Base-by-base conservation (phyloP, 1,140 invertebrate genomes). In the Musca vetustissima region DNA sequence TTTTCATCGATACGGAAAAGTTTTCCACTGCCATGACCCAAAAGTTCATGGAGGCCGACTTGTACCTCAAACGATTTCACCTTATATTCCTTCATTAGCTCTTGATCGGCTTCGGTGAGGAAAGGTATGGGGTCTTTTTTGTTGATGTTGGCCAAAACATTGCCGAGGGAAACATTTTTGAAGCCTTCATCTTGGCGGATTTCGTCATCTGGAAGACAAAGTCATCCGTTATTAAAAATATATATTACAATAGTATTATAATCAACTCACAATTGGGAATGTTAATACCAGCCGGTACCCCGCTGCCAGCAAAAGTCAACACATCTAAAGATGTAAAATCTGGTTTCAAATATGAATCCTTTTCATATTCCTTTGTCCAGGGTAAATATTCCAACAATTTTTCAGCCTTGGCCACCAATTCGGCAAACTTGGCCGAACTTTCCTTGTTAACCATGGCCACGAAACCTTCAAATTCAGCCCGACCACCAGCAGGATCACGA, bases 261-360 rank as follows among this genome's bases (percentile, higher is more conserved):
- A 36, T 21, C 11, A 21, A 32, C 61, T 88, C 84, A 93, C 92
- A 98, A 83, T 98, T 98, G 21, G 96, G 96, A 84, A 98, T 98
- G 81, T 98, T 98, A 68, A 98, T 98, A 48, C 96, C 97, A 67
- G 93, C 91, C 1, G 96, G 96, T 70, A 98, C 94, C 19, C 93
- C 94, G 75, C 93, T 95, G 14, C 93, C 91, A 3, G 92, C 88
- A 84, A 97, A 98, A 0, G 94, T 92, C 0, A 98, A 82, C 4
- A 98, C 93, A 85, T 98, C 96, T n/a, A 98, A 84, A 8, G 95
- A 97, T 1, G 97, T 98, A 79, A 98, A 98, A 80, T 98, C 97
- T 0, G 97, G 97, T 71, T 90, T 89, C 4, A 97, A 84, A 85
- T 97, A 98, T 4, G 85, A 85, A 79, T 98, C 96, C 77, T 97